These are phyloP conservation scores for Speoplatyrhinus poulsoni DNA, from an alignment of 2,113 vertebrate genomes.

Conservation along the genomic window DNA sequence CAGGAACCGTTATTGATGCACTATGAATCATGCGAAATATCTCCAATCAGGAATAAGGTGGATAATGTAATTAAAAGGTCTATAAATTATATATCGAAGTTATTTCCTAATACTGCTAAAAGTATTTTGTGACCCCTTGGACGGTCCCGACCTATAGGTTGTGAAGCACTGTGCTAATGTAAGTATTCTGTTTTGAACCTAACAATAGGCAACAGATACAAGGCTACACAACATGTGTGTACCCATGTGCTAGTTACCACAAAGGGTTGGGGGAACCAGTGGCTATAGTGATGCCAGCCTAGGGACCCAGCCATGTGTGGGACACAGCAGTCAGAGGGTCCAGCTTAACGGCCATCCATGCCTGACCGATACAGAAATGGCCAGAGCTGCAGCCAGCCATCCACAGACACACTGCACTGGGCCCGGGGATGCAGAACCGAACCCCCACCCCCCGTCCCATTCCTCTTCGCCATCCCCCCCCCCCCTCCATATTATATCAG, in stretches of 20 bases:
- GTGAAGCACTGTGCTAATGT: too few relatives aligned
- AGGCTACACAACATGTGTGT: background rate
- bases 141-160: too few relatives aligned
- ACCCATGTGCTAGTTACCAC: slow-evolving; percentile 27
- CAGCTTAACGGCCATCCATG: slow-evolving; percentile 38
- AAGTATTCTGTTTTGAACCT: too few relatives aligned
- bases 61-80: too few relatives aligned
- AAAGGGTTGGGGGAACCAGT: slow-evolving; percentile 20
- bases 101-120: too few relatives aligned
- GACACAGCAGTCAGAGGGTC: slow-evolving; percentile 17
- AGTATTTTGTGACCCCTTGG: too few relatives aligned
- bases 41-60: too few relatives aligned
- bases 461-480: background rate
- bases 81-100: too few relatives aligned
- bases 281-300: slow-evolving; percentile 17
- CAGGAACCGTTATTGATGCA: too few relatives aligned
- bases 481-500: slow-evolving; percentile 37
- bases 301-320: slow-evolving; percentile 60
- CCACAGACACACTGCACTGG: slow-evolving; percentile 37
- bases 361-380: slow-evolving; percentile 41
- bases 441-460: slow-evolving; percentile 23
- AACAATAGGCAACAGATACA: background rate
- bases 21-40: too few relatives aligned
- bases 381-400: slow-evolving; percentile 28
- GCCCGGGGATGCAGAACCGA: slow-evolving; percentile 43